Conservation (phyloP, 2,888 invertebrate species). For the Lypha dubia region DNA sequence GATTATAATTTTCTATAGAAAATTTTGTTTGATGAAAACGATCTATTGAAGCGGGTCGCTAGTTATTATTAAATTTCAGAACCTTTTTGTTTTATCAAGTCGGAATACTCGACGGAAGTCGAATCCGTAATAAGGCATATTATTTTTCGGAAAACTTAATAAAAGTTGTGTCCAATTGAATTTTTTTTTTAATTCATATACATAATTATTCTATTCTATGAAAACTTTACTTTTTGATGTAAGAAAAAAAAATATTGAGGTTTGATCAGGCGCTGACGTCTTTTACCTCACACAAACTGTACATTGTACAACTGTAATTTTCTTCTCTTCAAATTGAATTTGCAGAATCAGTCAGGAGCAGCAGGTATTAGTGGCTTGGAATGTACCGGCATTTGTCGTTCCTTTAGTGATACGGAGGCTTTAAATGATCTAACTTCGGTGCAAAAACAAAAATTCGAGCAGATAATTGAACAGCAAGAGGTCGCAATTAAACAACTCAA, state of each 20-base stretch:
- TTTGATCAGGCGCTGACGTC: too few species aligned
- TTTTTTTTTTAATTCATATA: too few species aligned
- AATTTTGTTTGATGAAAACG: neutral
- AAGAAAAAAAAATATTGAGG: too few species aligned
- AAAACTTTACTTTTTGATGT: too few species aligned
- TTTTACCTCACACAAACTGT: too few species aligned
- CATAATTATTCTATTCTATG: too few species aligned
- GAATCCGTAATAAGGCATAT: too few species aligned
- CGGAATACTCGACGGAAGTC: neutral
- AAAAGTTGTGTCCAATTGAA: too few species aligned
- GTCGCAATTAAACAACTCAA: constrained; percentile 85
- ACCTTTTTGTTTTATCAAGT: neutral
- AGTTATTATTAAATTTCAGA: neutral
- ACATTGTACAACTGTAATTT: too few species aligned
- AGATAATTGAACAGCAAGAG: constrained; percentile 83
- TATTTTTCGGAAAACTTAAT: too few species aligned
- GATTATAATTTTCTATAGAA: neutral
- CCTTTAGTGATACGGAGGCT: constrained; percentile 78
- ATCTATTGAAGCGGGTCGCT: too few species aligned
- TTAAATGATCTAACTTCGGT: constrained; percentile 77
- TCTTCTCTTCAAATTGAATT: neutral
- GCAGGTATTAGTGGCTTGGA: constrained; percentile 58
- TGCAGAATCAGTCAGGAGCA: constrained; percentile 66
- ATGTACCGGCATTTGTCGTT: constrained; percentile 75
- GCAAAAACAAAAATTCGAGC: constrained; percentile 75